Evolutionary conservation across 1,140 invertebrate genomes (phyloP).

Genomic region (Eriosoma lanigerum): DNA sequence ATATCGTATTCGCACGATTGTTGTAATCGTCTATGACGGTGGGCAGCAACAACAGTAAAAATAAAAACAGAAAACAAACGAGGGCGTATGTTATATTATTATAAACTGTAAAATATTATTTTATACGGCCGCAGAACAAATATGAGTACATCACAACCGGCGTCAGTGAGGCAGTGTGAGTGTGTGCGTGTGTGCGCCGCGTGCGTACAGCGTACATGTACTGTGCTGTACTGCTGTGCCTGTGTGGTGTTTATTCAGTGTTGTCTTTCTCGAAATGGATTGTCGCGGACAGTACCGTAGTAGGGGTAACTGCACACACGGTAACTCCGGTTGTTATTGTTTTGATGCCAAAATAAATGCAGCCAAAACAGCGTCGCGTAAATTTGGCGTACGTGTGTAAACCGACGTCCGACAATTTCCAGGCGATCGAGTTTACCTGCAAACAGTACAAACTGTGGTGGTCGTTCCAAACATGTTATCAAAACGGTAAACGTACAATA

Average conservation of each 20-base stretch:
- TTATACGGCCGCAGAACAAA: background rate
- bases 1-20: too few species aligned
- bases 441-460: too few species aligned
- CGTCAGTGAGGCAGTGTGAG: background rate
- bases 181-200: background rate
- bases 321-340: constrained; percentile 38
- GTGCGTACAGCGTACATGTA: background rate
- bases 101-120: background rate
- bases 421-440: too few species aligned
- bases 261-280: constrained; percentile 22
- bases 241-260: background rate
- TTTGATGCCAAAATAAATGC: constrained; percentile 40
- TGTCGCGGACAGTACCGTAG: background rate
- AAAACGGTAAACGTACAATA: too few species aligned
- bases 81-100: background rate
- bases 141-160: background rate
- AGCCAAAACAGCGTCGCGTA: constrained; percentile 24
- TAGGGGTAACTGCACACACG: background rate
- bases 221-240: background rate
- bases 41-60: background rate
- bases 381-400: background rate
- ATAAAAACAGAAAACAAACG: background rate
- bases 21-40: background rate
- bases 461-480: too few species aligned
- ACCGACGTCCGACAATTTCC: background rate